Base-by-base conservation (phyloP, 1,140 invertebrate genomes). In the Saccostrea cuccullata region DNA sequence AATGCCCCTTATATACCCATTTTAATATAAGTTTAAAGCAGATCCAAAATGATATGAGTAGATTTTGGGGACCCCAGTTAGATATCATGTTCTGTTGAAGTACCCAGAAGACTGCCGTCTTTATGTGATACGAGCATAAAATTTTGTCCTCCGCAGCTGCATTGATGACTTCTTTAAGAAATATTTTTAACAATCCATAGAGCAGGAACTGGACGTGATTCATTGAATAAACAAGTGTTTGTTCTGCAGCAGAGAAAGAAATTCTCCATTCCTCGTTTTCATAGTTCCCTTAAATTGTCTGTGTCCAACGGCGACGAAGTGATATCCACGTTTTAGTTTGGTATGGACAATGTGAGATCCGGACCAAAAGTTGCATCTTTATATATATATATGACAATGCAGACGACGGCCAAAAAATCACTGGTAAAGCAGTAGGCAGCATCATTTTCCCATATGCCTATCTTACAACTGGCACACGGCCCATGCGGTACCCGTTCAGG, bases 251-350 rank as follows among this genome's bases (percentile, higher is more conserved):
- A 67, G 60, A 67, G 23, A 67, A 67, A n/a, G 60, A 67, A 2
- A 67, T 67, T 67, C 60, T 67, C 60, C 60, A 67, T 67, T 67
- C 60, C 8, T 67, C 60, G 23, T 67, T 67, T 67, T 67, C 60
- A 67, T 67, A 9, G 17, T n/a, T 20, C 20, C 60, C 60, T 67
- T n/a, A n/a, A n/a, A n/a, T n/a, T n/a, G 9, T 67, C 5, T 20
- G 60, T 67, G 60, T 67, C 60, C 60, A n/a, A 67, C n/a, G 17
- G 60, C 60, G 8, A 67, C 60, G 20, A 67, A 67, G 20, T 67
- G 60, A 20, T 20, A 67, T 67, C 60, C 60, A 67, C 23, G 20
- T 20, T 23, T 67, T 20, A 67, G 6, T 20, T 23, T 67, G 60
- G 20, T 17, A 0, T 67, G 6, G n/a, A 67, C 60, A 67, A 67